Conservation (phyloP, 2,113 vertebrate species). For the Semnornis frantzii region DNA sequence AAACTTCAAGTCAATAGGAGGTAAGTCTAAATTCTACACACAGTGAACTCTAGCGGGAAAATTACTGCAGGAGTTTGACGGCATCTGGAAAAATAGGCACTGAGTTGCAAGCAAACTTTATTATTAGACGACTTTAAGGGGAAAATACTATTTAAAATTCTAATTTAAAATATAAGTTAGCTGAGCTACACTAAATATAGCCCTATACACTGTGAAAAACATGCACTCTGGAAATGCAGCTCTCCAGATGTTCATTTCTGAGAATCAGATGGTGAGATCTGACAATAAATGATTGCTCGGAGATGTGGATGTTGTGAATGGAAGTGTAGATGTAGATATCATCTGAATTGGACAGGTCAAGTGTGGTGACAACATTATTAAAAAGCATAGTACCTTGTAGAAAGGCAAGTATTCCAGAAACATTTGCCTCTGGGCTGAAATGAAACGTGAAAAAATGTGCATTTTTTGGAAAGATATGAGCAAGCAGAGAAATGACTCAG, state of each 20-base stretch:
- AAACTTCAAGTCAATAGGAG: constrained; percentile 64
- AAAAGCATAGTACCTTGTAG: constrained; percentile 61
- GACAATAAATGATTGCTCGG: constrained; percentile 49
- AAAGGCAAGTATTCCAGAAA: constrained; percentile 55
- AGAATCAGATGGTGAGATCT: constrained; percentile 34
- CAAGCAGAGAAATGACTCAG: constrained; percentile 47
- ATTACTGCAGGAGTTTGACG: constrained; percentile 32
- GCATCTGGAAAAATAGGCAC: background rate
- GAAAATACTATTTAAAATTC: constrained; percentile 5
- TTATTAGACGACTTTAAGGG: background rate
- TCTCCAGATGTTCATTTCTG: constrained; percentile 44
- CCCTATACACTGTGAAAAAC: background rate
- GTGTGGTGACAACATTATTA: constrained; percentile 66
- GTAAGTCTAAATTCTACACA: constrained; percentile 66
- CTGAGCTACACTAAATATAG: background rate
- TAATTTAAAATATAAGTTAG: constrained; percentile 26
- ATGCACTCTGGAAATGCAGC: background rate
- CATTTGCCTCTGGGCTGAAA: constrained; percentile 65
- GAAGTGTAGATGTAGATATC: constrained; percentile 64
- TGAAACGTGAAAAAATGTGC: constrained; percentile 57
- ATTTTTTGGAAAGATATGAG: constrained; percentile 33
- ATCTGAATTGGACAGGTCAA: constrained; percentile 72
- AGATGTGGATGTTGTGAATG: constrained; percentile 40
- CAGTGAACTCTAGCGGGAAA: constrained; percentile 42
- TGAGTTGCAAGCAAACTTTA: constrained; percentile 15